Evolutionary conservation across 2,113 vertebrate genomes (phyloP), one percentile per base, ranked within the genome.

Genomic region (Oryzias curvinotus): DNA sequence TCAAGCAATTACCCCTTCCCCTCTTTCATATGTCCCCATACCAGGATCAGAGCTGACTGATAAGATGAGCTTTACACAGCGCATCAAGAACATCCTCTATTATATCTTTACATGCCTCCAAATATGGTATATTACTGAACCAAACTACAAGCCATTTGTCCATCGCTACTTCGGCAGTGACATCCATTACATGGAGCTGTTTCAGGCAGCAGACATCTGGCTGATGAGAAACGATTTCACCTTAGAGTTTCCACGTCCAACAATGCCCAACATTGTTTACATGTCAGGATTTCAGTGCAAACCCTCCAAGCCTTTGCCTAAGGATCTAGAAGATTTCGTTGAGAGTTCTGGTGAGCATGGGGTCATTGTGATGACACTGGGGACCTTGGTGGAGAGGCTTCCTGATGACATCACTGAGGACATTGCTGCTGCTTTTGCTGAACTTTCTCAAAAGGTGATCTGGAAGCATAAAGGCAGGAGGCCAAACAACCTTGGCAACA

Each of bases 281-380:
- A 89, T 89, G 72, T 68, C 78, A 16, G 87, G 87, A 16, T 89
- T 89, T 50, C 87, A 89, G 50, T 89, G 87, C 76, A 87, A 87
- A 71, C 71, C 83, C n/a, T 64, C 87, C 49, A 80, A 77, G 36
- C 73, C 87, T 4, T 76, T 89, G 36, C 45, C 82, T 4, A 61
- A 78, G 52, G 82, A 89, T 7, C 69, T 89, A 1, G 82, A 85
- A 25, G 78, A 71, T 5, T 87, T 89, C 48, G 82, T 76, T 3
- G 75, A 84, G 45, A 86, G 78, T 1, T 83, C 85, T 0, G 84
- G 85, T 3, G 85, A 89, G 43, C 87, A 87, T 10, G 87, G 85
- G 0, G 4, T 89, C 47, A 81, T 87, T 2, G 16, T 87, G 15
- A 87, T 89, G 87, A 83, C 85, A 1, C 14, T 89, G 28, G 87